Conservation (phyloP, 2,888 invertebrate genomes). For the Pecten maximus region DNA sequence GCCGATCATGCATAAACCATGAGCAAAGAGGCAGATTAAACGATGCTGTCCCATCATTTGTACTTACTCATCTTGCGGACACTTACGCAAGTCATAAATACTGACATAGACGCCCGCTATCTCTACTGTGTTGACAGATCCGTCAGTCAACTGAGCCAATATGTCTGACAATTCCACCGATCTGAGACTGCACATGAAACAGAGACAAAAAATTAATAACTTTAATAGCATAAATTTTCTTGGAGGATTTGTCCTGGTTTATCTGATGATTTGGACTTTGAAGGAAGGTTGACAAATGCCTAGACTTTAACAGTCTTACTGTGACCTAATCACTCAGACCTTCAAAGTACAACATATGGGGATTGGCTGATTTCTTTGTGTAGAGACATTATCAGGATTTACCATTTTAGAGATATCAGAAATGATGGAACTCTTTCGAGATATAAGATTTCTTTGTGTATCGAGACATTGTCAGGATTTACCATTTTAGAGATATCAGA, state of each 20-base stretch:
- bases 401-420: too few relatives aligned
- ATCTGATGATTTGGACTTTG: background rate
- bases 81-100: conserved; percentile 16
- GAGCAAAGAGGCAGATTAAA: background rate
- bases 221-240: background rate
- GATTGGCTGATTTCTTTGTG: too few relatives aligned
- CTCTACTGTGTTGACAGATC: background rate
- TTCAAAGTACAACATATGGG: background rate
- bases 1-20: background rate
- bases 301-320: background rate
- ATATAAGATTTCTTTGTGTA: too few relatives aligned
- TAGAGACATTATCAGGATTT: too few relatives aligned
- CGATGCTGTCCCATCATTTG: background rate
- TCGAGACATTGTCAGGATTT: too few relatives aligned
- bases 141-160: background rate
- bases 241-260: background rate
- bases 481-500: too few relatives aligned
- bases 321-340: background rate
- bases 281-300: background rate
- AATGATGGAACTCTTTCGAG: too few relatives aligned
- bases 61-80: background rate
- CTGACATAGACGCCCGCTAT: background rate
- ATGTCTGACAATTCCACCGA: background rate
- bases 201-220: conserved; percentile 28
- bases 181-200: background rate